phyloP scores from a whole-genome alignment of 2,888 invertebrate species.

The Leucoptera coffeella region DNA sequence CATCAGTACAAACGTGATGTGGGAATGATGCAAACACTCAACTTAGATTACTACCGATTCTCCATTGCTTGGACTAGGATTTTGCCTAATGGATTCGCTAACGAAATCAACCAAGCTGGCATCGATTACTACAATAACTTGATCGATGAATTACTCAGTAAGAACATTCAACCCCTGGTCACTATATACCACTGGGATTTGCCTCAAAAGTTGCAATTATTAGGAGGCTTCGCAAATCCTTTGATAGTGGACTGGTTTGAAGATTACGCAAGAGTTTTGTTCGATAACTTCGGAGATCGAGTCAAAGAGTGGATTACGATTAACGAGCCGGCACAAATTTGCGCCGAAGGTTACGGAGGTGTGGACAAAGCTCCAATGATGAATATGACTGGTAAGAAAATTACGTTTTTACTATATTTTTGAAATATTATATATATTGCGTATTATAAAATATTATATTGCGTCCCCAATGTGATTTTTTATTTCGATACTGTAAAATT shows the following conservation, averaged over 20 bases:
- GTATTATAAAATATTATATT: no score
- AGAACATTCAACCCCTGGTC: constrained; percentile 43
- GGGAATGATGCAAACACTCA: not conserved
- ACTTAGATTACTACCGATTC: not conserved
- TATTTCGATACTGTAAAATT: no score
- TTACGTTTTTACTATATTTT: no score
- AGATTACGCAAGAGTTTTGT: constrained; percentile 41
- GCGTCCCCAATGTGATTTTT: no score
- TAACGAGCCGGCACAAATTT: constrained; percentile 12
- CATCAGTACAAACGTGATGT: not conserved
- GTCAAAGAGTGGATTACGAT: constrained; percentile 53
- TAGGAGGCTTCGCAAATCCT: constrained; percentile 50
- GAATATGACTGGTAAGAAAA: no score
- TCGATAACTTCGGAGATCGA: constrained; percentile 41
- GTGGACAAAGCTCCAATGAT: constrained; percentile 21
- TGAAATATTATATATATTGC: no score
- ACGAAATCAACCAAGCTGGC: constrained; percentile 42
- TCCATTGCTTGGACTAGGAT: constrained; percentile 15
- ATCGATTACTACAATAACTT: constrained; percentile 53
- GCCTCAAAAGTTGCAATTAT: constrained; percentile 25
- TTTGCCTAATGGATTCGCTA: constrained; percentile 35
- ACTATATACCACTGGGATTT: constrained; percentile 22
- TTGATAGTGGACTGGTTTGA: constrained; percentile 41
- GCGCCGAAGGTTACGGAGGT: constrained; percentile 19
- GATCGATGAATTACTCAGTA: constrained; percentile 41